These are phyloP conservation scores for Microctenopoma stevenorrisi DNA, from an alignment of 2,797 vertebrate genomes.

Conservation along the genomic window DNA sequence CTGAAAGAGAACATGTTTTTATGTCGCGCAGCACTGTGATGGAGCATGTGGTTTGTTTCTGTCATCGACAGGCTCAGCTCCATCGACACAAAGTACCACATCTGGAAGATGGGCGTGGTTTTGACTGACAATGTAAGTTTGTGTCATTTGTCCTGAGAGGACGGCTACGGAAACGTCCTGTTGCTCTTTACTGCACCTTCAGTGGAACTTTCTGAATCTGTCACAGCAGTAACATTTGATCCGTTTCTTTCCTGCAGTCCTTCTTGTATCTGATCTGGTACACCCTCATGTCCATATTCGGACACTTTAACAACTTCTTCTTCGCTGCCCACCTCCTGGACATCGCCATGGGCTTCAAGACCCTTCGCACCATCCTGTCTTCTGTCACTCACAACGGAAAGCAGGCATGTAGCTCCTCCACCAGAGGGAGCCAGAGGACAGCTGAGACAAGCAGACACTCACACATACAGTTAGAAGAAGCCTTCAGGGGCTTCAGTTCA, in stretches of 20 bases:
- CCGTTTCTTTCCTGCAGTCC: conserved; percentile 76
- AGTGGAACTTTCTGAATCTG: too few species aligned
- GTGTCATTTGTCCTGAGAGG: not conserved
- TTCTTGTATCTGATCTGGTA: conserved; percentile 99
- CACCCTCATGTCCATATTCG: conserved; percentile 94
- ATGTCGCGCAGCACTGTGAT: not conserved
- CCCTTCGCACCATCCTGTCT: conserved; percentile 94
- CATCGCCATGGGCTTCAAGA: conserved; percentile 99
- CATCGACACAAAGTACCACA: conserved; percentile 96
- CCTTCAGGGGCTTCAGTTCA: too few species aligned
- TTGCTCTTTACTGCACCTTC: too few species aligned
- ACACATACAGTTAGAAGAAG: too few species aligned
- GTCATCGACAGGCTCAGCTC: conserved; percentile 90
- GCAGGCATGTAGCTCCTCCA: conserved; percentile 84
- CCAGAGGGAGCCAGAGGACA: conserved; percentile 63
- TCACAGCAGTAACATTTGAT: too few species aligned
- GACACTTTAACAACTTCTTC: conserved; percentile 99
- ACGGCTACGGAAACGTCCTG: not conserved
- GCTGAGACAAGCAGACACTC: not conserved
- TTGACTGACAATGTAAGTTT: conserved; percentile 96
- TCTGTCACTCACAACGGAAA: conserved; percentile 99
- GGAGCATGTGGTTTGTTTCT: conserved; percentile 4
- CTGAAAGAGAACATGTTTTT: too few species aligned
- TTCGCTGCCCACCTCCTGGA: conserved; percentile 97
- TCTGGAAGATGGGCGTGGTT: conserved; percentile 98